Percentiles rank a stretch among this genome's conserved stretches.
Evolutionary conservation across 2,113 vertebrate genomes (phyloP).

Genomic region (Marcusenius ussheri): DNA sequence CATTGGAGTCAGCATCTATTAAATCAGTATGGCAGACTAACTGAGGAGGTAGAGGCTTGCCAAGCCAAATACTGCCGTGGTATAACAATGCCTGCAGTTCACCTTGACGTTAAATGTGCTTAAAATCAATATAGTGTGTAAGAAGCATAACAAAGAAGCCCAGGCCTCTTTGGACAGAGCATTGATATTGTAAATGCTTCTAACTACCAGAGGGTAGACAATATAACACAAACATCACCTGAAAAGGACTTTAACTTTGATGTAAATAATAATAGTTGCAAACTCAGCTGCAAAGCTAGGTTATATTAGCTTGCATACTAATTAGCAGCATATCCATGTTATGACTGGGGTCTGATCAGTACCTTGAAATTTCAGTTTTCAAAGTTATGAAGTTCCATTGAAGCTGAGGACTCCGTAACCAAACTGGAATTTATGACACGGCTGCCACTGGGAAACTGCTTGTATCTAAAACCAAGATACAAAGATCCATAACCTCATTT

Average conservation of each 20-base stretch:
- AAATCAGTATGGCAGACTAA: conserved; percentile 26
- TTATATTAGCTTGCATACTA: not conserved
- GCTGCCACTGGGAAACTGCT: not conserved
- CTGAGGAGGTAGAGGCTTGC: conserved; percentile 5
- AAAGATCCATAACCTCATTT: not conserved
- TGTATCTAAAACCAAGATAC: not conserved
- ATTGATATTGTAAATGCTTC: conserved; percentile 6
- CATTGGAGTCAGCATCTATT: conserved; percentile 34
- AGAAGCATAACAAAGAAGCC: conserved; percentile 36
- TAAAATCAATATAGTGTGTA: conserved; percentile 50
- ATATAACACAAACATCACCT: not conserved
- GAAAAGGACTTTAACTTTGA: not conserved
- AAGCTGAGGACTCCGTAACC: not conserved
- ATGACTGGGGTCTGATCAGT: not conserved
- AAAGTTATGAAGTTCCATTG: not conserved
- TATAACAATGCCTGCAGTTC: conserved; percentile 34
- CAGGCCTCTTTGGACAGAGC: conserved; percentile 29
- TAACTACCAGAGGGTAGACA: not conserved
- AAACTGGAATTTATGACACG: not conserved
- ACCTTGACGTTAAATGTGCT: conserved; percentile 52
- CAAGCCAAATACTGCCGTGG: conserved; percentile 24
- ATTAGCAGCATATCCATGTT: not conserved
- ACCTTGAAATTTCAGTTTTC: not conserved
- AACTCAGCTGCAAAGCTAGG: not conserved
- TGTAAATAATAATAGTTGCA: not conserved